Conservation (phyloP, 2,888 invertebrate species). For the Lasioglossum villosulum region DNA sequence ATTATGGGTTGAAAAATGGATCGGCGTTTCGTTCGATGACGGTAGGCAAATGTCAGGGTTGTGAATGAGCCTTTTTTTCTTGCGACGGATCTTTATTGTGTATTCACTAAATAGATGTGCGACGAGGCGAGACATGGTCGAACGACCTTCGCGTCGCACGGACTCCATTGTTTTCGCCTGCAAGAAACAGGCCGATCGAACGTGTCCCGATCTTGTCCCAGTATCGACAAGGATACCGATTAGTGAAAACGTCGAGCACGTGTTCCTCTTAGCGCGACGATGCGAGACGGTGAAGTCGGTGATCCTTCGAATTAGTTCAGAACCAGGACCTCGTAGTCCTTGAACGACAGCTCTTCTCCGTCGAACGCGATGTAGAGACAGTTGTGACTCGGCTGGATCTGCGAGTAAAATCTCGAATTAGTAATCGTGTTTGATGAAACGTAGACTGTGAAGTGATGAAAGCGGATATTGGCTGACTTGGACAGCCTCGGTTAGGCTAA, state of each 20-base stretch:
- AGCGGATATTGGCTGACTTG: background rate
- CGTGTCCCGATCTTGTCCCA: no score
- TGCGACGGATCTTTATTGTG: background rate
- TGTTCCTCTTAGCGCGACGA: background rate
- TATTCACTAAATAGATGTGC: background rate
- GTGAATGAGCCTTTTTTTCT: background rate
- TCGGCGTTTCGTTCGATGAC: no score
- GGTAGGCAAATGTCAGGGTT: background rate
- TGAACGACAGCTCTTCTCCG: slow-evolving; percentile 88
- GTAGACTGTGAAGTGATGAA: background rate
- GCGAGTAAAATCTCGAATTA: slow-evolving; percentile 27
- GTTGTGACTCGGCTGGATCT: slow-evolving; percentile 83
- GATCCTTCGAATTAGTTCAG: slow-evolving; percentile 77
- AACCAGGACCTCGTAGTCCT: slow-evolving; percentile 90
- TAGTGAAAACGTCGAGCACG: slow-evolving; percentile 20
- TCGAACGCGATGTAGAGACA: slow-evolving; percentile 85
- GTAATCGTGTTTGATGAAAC: background rate
- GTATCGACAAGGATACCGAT: background rate
- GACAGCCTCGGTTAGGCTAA: background rate
- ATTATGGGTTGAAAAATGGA: no score
- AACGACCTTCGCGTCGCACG: background rate
- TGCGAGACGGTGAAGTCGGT: background rate
- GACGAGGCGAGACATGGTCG: background rate
- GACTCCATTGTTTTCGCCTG: no score
- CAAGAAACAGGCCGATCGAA: no score